phyloP scores from a whole-genome alignment of 2,113 vertebrate species.

The Oxyura jamaicensis region DNA sequence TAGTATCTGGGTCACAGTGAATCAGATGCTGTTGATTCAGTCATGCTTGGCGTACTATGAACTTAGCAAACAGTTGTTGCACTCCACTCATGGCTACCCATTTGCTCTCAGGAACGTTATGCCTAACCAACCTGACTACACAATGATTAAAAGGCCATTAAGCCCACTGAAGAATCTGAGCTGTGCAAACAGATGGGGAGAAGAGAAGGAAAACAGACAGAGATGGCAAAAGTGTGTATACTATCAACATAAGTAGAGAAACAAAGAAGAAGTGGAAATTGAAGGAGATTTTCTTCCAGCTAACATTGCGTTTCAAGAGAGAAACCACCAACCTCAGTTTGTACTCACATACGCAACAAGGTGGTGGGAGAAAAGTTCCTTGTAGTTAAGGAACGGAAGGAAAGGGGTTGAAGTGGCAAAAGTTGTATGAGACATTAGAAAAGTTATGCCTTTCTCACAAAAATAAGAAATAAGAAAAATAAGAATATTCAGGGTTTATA shows the following conservation, averaged over 20 bases:
- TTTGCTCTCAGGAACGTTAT: not conserved
- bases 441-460: not conserved
- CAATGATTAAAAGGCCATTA: slow-evolving; percentile 16
- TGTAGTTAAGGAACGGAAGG: not conserved
- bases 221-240: not conserved
- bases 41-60: not conserved
- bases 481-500: not conserved
- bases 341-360: not conserved
- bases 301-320: not conserved
- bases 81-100: fast-evolving
- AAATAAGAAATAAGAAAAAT: not conserved
- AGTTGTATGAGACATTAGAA: not conserved
- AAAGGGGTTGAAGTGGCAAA: not conserved
- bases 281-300: slow-evolving; percentile 10
- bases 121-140: not conserved
- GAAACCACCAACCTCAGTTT: not conserved
- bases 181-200: not conserved
- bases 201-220: not conserved
- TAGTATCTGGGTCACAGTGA: not conserved
- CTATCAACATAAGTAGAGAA: not conserved
- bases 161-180: not conserved
- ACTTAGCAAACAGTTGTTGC: not conserved
- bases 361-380: not conserved
- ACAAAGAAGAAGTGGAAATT: not conserved
- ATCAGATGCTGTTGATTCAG: not conserved